Base-by-base conservation (phyloP, 2,797 vertebrate species). In the Sphenopsis melanotis region DNA sequence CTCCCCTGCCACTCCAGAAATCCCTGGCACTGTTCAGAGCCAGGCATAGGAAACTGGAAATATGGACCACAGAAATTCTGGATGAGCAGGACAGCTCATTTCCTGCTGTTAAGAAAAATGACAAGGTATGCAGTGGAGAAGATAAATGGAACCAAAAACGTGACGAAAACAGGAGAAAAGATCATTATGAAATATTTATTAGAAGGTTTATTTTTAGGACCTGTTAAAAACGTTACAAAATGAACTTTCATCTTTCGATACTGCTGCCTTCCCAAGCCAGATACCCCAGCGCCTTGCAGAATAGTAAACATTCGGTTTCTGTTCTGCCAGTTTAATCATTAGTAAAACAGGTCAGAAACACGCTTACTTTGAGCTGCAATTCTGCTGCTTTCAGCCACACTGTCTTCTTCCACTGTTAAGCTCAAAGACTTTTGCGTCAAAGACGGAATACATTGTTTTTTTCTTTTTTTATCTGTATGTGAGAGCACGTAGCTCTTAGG, bases 301-400 rank as follows among this genome's bases (percentile, higher is more conserved):
- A 91, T 22, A 64, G 84, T 22, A 94, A 97, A 94, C 91, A 96
- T 56, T 12, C 36, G 3, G 3, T 76, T 89, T 78, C 59, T 15
- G 60, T 61, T 83, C 56, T 69, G 22, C 60, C 79, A 47, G 92
- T 94, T 95, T 97, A 97, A 97, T 95, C 86, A 92, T 96, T 95
- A 96, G 55, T 86, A 49, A 76, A 85, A 37, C 22, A 16, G 11
- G 29, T 78, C 66, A 80, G 66, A 53, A 82, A 65, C 34, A n/a
- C 18, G 37, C 39, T 91, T 29, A 37, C 42, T 83, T n/a, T 10
- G 68, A 63, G 64, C 59, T 37, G 47, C 71, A 86, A 11, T n/a
- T 63, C 29, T 59, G 11, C 63, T 41, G 60, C 13, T 66, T 64
- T 57, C 60, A 59, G 46, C 52, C 7, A 50, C 17, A 6, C 2